These are phyloP conservation scores for Pyxicephalus adspersus DNA, from an alignment of 2,113 vertebrate genomes.

Conservation along the genomic window DNA sequence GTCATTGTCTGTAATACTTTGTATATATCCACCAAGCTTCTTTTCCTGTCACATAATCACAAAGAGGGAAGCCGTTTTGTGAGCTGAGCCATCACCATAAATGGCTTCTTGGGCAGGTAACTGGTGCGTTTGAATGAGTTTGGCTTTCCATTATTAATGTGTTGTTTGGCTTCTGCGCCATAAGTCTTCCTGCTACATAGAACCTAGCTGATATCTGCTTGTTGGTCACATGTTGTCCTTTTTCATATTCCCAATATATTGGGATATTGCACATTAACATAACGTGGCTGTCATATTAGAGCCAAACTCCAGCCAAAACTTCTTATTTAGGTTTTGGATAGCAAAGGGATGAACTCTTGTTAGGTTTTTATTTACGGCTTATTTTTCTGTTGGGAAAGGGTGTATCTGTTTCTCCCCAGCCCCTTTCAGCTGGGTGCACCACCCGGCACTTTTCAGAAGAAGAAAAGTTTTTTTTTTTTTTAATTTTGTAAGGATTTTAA, in stretches of 20 bases:
- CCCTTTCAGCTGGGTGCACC: no score
- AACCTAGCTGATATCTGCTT: constrained; percentile 11
- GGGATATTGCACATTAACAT: background rate
- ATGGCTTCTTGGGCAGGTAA: background rate
- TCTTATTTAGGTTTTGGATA: no score
- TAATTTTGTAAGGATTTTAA: no score
- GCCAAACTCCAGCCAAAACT: no score
- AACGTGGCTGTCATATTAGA: no score
- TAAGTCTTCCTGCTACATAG: background rate
- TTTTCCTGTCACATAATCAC: background rate
- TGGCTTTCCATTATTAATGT: background rate
- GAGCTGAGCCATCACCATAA: background rate
- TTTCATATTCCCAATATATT: constrained; percentile 4
- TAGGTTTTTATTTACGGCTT: no score
- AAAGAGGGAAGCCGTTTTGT: background rate
- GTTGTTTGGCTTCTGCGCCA: background rate
- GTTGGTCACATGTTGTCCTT: background rate
- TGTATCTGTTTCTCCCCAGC: no score
- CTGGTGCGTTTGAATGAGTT: constrained; percentile 16
- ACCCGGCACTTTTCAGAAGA: no score
- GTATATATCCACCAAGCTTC: constrained; percentile 18
- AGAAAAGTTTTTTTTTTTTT: no score
- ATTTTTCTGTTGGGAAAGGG: no score
- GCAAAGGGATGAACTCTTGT: no score
- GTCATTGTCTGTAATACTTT: background rate